A percentile compares a stretch with the other conserved stretches of the same genome.
These are phyloP conservation scores for Morinoia aosen DNA, from an alignment of 2,888 invertebrate species.

Conservation along the genomic window DNA sequence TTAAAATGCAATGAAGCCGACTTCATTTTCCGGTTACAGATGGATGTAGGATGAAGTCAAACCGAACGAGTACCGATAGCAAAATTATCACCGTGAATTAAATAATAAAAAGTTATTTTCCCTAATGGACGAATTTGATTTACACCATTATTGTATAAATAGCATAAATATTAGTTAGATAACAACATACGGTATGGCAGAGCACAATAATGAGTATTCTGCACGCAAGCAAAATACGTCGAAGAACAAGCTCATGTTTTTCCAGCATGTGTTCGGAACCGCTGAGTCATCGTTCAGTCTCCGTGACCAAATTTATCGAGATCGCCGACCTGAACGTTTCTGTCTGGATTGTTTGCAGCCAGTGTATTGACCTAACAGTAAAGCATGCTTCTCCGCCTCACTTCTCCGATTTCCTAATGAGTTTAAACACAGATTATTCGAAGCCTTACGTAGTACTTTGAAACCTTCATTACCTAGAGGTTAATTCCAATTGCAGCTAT, in stretches of 20 bases:
- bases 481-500: not conserved
- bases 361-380: slow-evolving; percentile 29
- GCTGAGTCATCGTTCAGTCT: slow-evolving; percentile 27
- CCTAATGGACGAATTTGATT: not conserved
- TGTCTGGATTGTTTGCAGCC: slow-evolving; percentile 4
- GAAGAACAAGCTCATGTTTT: slow-evolving; percentile 12
- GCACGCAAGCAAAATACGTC: not conserved
- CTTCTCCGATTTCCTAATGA: not conserved
- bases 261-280: not conserved
- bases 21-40: too few species aligned
- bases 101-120: too few species aligned
- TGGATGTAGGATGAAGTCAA: too few species aligned
- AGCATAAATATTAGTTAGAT: not conserved
- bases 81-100: too few species aligned
- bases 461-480: not conserved
- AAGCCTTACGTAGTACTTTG: not conserved
- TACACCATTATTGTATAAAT: not conserved
- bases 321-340: not conserved
- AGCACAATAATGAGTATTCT: not conserved
- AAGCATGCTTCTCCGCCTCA: not conserved
- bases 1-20: too few species aligned
- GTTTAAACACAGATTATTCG: not conserved
- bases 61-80: too few species aligned
- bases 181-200: not conserved
- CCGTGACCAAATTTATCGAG: slow-evolving; percentile 33